Conservation (phyloP, 1,140 invertebrate genomes). For the Drosophila arizonae region DNA sequence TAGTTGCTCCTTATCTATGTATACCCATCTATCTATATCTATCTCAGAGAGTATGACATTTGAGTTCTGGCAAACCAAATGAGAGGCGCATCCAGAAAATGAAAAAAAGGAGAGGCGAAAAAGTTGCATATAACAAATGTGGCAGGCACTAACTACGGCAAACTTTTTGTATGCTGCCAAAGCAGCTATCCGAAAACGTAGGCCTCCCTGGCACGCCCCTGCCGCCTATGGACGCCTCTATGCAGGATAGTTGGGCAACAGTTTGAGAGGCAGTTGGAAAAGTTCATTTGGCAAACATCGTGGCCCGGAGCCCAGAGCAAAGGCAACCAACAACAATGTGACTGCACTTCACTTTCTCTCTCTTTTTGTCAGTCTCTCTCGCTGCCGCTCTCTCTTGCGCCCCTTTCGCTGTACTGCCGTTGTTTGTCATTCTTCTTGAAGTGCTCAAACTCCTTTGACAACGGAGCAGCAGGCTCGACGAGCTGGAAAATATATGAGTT, state of each 20-base stretch:
- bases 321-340: slow-evolving; percentile 61
- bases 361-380: background rate
- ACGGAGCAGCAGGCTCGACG: slow-evolving; percentile 34
- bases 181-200: slow-evolving; percentile 19
- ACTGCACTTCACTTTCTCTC: slow-evolving; percentile 36
- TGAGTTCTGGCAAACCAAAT: no score
- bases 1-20: no score
- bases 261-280: slow-evolving; percentile 41
- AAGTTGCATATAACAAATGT: slow-evolving; percentile 33
- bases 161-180: slow-evolving; percentile 30
- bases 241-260: slow-evolving; percentile 39
- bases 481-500: slow-evolving; percentile 52
- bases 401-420: slow-evolving; percentile 2
- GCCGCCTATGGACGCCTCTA: background rate
- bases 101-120: slow-evolving; percentile 2
- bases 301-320: slow-evolving; percentile 28
- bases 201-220: background rate
- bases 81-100: background rate
- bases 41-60: background rate
- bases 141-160: slow-evolving; percentile 38
- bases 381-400: background rate
- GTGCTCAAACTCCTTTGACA: slow-evolving; percentile 43
- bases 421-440: slow-evolving; percentile 38
- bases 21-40: background rate
- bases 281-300: slow-evolving; percentile 53